phyloP scores from a whole-genome alignment of 2,797 vertebrate genomes.

The Pseudomugil tenellus region DNA sequence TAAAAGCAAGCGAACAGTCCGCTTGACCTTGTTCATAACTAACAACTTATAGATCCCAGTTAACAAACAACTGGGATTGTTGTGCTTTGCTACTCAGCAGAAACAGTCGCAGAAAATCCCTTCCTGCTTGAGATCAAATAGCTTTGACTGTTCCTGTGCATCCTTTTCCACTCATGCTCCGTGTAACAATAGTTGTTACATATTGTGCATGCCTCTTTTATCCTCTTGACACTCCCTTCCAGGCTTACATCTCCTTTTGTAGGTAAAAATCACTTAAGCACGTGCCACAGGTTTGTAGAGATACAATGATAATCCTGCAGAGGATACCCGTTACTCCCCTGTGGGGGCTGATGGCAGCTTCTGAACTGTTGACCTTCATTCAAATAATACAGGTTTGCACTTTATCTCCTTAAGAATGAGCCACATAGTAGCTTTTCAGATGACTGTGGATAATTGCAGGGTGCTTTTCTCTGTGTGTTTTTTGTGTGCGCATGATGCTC shows the following conservation, averaged over 20 bases:
- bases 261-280: conserved; percentile 42
- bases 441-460: conserved; percentile 11
- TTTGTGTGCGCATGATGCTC: background rate
- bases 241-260: conserved; percentile 51
- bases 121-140: conserved; percentile 10
- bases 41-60: background rate
- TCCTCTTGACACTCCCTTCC: conserved; percentile 57
- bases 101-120: background rate
- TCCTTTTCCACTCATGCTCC: conserved; percentile 17
- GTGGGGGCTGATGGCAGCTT: conserved; percentile 17
- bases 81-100: conserved; percentile 25
- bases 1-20: background rate
- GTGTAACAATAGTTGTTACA: conserved; percentile 23
- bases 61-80: conserved; percentile 4
- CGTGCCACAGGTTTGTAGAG: conserved; percentile 44
- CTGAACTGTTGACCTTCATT: conserved; percentile 22
- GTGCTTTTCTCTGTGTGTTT: background rate
- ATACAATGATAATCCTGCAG: conserved; percentile 24
- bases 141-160: background rate
- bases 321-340: conserved; percentile 39
- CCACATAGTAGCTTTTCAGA: conserved; percentile 10
- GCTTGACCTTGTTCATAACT: background rate
- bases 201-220: conserved; percentile 30
- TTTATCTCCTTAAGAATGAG: conserved; percentile 33
- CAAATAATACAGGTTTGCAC: conserved; percentile 22